Evolutionary conservation across 2,797 vertebrate species (phyloP).

Genomic region (Anniella stebbinsi): DNA sequence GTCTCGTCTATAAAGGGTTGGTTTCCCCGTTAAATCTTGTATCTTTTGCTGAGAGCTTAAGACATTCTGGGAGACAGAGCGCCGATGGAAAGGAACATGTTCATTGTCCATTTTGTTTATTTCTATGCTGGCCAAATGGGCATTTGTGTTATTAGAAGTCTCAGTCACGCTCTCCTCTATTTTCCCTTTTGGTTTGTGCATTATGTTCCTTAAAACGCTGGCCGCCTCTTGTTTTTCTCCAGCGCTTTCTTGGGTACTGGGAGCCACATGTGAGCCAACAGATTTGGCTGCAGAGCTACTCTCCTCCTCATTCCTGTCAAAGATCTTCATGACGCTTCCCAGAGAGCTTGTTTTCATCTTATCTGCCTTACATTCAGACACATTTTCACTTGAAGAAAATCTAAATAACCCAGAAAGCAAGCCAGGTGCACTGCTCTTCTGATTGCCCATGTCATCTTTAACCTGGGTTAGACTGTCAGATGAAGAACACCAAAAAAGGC

Average conservation of each 20-base stretch:
- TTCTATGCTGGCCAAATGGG: neutral
- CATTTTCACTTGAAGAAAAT: slow-evolving; percentile 78
- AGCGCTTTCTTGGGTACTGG: slow-evolving; percentile 50
- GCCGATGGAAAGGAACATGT: neutral
- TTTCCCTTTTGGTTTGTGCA: slow-evolving; percentile 75
- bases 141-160: slow-evolving; percentile 59
- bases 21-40: slow-evolving; percentile 66
- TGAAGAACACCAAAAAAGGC: slow-evolving; percentile 83
- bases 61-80: slow-evolving; percentile 21
- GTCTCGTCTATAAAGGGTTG: slow-evolving; percentile 37
- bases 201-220: slow-evolving; percentile 68
- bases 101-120: slow-evolving; percentile 38
- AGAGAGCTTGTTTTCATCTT: slow-evolving; percentile 63
- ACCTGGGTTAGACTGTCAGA: slow-evolving; percentile 74
- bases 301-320: slow-evolving; percentile 65
- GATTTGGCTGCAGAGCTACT: slow-evolving; percentile 29
- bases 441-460: slow-evolving; percentile 65
- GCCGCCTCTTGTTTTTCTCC: slow-evolving; percentile 72
- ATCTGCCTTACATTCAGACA: slow-evolving; percentile 71
- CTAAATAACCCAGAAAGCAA: slow-evolving; percentile 85
- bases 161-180: slow-evolving; percentile 65
- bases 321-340: slow-evolving; percentile 62
- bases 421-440: slow-evolving; percentile 71
- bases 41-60: slow-evolving; percentile 54
- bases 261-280: slow-evolving; percentile 34